A percentile compares a stretch with the other conserved stretches of the same genome.
These are phyloP conservation scores for Homarus americanus DNA, from an alignment of 1,140 invertebrate genomes.

Conservation along the genomic window DNA sequence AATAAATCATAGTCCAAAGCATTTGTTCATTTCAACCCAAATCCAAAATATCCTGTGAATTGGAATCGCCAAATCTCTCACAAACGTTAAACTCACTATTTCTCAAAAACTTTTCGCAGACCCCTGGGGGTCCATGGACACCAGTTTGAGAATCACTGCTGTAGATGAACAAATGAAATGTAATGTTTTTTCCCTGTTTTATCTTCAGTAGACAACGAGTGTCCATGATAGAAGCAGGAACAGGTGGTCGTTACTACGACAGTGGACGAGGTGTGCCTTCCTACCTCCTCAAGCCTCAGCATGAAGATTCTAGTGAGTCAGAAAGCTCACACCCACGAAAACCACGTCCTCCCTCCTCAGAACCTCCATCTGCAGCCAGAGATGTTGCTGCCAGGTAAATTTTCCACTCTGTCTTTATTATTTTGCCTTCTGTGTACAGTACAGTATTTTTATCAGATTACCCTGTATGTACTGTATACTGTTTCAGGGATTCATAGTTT, in stretches of 20 bases:
- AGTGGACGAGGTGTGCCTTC: conserved; percentile 70
- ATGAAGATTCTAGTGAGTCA: conserved; percentile 74
- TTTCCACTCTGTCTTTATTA: background rate
- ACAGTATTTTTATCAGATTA: too few species aligned
- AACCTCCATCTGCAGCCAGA: conserved; percentile 68
- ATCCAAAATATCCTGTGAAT: too few species aligned
- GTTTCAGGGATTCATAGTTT: background rate
- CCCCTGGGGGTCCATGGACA: too few species aligned
- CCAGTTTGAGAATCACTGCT: too few species aligned
- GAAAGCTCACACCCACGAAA: conserved; percentile 74
- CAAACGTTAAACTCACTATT: too few species aligned
- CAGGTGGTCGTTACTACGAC: conserved; percentile 74
- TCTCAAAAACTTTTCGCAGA: too few species aligned
- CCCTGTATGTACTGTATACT: too few species aligned
- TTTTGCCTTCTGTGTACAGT: background rate
- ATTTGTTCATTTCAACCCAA: too few species aligned
- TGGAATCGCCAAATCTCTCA: too few species aligned
- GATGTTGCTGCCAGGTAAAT: conserved; percentile 73
- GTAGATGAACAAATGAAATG: too few species aligned
- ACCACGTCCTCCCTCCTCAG: conserved; percentile 71
- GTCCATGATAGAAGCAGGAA: conserved; percentile 74
- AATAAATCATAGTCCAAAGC: too few species aligned
- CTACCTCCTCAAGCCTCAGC: conserved; percentile 74
- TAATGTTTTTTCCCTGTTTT: too few species aligned
- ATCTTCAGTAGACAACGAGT: conserved; percentile 70